Conservation (phyloP, 2,888 invertebrate genomes). For the Melanostoma scalare region DNA sequence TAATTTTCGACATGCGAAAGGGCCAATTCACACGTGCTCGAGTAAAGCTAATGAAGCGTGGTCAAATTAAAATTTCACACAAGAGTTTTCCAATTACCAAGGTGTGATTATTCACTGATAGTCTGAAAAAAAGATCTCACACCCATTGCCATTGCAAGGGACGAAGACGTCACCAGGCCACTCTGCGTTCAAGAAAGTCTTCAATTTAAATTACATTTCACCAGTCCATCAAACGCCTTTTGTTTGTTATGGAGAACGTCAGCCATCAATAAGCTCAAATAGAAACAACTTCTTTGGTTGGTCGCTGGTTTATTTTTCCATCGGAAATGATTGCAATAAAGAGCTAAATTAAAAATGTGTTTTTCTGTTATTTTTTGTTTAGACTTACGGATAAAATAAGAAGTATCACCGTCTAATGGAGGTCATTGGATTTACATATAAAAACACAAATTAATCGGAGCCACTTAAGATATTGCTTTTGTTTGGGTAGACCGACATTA, state of each 20-base stretch:
- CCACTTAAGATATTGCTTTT: slow-evolving; percentile 45
- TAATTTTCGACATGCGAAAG: neutral
- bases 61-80: slow-evolving; percentile 30
- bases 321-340: slow-evolving; percentile 61
- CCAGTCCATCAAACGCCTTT: slow-evolving; percentile 20
- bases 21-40: slow-evolving; percentile 1
- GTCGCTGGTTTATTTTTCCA: slow-evolving; percentile 42
- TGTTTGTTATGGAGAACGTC: neutral
- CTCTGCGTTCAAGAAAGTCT: neutral
- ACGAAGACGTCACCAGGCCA: neutral
- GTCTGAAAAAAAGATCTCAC: slow-evolving; percentile 4
- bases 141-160: neutral
- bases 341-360: slow-evolving; percentile 15
- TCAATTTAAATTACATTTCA: neutral
- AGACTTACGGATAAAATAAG: slow-evolving; percentile 44
- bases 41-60: slow-evolving; percentile 24
- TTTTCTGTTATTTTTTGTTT: slow-evolving; percentile 21
- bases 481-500: neutral
- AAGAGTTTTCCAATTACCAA: neutral
- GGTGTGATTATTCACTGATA: slow-evolving; percentile 9
- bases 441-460: slow-evolving; percentile 65
- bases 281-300: slow-evolving; percentile 43
- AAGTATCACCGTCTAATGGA: slow-evolving; percentile 50
- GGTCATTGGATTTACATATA: slow-evolving; percentile 68
- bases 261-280: slow-evolving; percentile 50